A percentile compares a stretch with the other conserved stretches of the same genome.
phyloP scores from a whole-genome alignment of 2,113 vertebrate genomes.

The Campylomormyrus tamandua region DNA sequence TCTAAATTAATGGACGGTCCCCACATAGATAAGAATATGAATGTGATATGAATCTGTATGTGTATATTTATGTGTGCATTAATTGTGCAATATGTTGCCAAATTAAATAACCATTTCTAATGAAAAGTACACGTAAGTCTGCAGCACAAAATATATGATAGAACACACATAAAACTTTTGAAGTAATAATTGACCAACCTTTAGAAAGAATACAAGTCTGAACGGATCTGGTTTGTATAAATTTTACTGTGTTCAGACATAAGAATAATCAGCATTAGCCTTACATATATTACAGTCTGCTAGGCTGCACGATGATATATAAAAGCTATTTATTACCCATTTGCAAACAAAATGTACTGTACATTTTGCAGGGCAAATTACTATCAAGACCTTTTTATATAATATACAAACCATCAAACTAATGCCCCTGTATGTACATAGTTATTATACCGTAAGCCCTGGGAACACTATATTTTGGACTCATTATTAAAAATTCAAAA shows the following conservation, averaged over 20 bases:
- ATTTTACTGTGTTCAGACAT: not conserved
- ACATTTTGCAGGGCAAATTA: not conserved
- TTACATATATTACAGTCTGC: not conserved
- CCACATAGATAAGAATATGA: not conserved
- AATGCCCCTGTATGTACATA: no score
- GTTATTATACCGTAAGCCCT: no score
- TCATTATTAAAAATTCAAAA: not conserved
- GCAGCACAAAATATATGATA: not conserved
- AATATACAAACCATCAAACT: no score
- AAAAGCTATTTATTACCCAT: not conserved
- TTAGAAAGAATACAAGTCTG: not conserved
- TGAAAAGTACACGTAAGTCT: not conserved
- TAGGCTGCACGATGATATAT: not conserved
- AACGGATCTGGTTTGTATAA: not conserved
- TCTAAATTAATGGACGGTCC: not conserved
- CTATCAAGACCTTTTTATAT: no score
- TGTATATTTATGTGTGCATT: not conserved
- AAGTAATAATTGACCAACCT: not conserved
- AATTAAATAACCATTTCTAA: not conserved
- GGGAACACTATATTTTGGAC: not conserved
- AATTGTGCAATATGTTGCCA: not conserved
- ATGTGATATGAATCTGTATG: not conserved
- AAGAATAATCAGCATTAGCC: not conserved
- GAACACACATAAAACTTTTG: not conserved
- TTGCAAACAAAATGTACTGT: not conserved